phyloP scores from a whole-genome alignment of 1,140 invertebrate genomes.

The Drosophila willistoni region DNA sequence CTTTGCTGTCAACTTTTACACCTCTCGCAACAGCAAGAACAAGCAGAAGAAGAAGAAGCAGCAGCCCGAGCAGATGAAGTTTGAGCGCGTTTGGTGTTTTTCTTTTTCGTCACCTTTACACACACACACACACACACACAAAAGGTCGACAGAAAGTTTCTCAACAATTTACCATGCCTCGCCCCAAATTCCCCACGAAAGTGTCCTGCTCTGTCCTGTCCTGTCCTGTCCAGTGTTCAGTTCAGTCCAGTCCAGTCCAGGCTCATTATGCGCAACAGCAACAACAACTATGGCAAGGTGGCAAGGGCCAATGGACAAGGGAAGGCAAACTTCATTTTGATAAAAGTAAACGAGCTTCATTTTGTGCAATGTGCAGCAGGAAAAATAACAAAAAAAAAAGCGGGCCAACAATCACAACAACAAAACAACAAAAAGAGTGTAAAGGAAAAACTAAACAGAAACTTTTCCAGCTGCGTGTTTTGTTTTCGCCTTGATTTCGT shows the following conservation, averaged over 20 bases:
- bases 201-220: neutral
- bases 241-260: neutral
- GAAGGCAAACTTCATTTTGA: slow-evolving; percentile 65
- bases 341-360: slow-evolving; percentile 68
- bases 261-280: slow-evolving; percentile 50
- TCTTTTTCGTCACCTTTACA: slow-evolving; percentile 18
- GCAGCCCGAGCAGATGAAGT: slow-evolving; percentile 26
- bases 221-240: no score
- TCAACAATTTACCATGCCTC: slow-evolving; percentile 26
- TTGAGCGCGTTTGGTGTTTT: slow-evolving; percentile 37
- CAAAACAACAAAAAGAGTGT: slow-evolving; percentile 3
- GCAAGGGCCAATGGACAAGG: slow-evolving; percentile 19
- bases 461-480: slow-evolving; percentile 47
- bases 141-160: slow-evolving; percentile 67
- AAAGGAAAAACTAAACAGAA: slow-evolving; percentile 56
- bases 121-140: slow-evolving; percentile 4
- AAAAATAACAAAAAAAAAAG: slow-evolving; percentile 1
- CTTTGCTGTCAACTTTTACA: slow-evolving; percentile 68
- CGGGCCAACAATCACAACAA: slow-evolving; percentile 1
- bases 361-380: slow-evolving; percentile 28
- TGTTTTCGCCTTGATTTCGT: slow-evolving; percentile 21
- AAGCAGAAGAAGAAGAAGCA: no score
- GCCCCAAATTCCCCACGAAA: no score
- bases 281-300: neutral
- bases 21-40: slow-evolving; percentile 19